Evolutionary conservation across 2,113 vertebrate species (phyloP).

Genomic region (Suncus etruscus): DNA sequence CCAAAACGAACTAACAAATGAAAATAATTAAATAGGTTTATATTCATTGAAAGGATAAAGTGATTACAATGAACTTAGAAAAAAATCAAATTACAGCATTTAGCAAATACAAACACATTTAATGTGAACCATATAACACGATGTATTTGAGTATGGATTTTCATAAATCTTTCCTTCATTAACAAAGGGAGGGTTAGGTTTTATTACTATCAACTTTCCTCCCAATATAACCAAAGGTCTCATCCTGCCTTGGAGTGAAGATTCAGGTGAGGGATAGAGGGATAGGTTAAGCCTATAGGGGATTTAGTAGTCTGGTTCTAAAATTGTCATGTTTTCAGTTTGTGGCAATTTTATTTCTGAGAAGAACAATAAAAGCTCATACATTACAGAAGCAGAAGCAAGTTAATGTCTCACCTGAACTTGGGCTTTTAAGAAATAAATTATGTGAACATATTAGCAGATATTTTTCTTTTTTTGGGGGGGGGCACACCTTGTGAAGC

Average conservation of each 20-base stretch:
- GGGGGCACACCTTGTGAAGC: no score
- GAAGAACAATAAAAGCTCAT: background rate
- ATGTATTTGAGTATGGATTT: no score
- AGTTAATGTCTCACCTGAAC: background rate
- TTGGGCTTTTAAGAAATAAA: background rate
- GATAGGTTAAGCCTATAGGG: background rate
- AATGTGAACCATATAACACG: background rate
- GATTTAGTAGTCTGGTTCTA: background rate
- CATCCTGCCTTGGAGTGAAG: background rate
- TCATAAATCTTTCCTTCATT: background rate
- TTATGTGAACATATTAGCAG: background rate
- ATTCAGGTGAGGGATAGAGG: background rate
- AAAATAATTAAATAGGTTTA: background rate
- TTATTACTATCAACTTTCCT: background rate
- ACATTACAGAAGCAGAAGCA: background rate
- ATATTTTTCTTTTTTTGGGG: background rate
- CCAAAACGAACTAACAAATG: background rate
- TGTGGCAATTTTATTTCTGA: background rate
- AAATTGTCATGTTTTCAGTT: background rate
- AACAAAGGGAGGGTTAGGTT: no score
- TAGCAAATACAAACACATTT: background rate
- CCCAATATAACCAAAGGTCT: no score
- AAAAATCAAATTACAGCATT: background rate
- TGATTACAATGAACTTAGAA: background rate
- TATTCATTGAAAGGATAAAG: background rate